Base-by-base conservation (phyloP, 2,113 vertebrate species). In the Cromileptes altivelis region DNA sequence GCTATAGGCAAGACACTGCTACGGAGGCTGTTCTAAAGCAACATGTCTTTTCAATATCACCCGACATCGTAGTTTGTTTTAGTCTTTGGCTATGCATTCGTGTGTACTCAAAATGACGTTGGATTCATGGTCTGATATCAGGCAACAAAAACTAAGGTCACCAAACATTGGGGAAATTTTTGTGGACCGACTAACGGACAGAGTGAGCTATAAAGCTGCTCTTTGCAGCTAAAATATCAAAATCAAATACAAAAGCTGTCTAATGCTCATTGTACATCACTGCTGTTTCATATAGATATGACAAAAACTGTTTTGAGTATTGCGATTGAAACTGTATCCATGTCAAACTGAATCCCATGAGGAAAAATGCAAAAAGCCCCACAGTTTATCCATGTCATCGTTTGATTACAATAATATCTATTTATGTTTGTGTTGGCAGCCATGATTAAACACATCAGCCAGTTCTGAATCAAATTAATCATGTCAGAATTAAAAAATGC, bases 201-300 rank as follows among this genome's bases (percentile, higher is more conserved):
- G 33, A 37, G 33, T 37, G 33, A 37, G 33, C 33, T 8, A 37
- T 37, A 37, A 6, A 37, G 6, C 33, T 37, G 33, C 33, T 37
- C 33, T 37, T 37, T 37, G 33, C 33, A 37, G 33, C 33, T 37
- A 21, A 78, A 33, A 8, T 58, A 30, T 17, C 12, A 10, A 58
- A 68, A 37, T 68, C 8, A 11, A 78, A 50, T 45, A 23, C 0
- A 19, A 12, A 27, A 50, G 40, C 18, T 30, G 10, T 21, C 23
- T 21, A 33, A 27, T 61, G 19, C 64, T 77, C 30, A 76, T 68
- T 64, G 55, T n/a, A 64, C 18, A 70, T 65, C 47, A 19, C 60
- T 64, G 52, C 47, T 40, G 45, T 60, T 84, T 81, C 63, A 27
- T 23, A 6, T 12, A 45, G 47, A 70, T 25, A 45, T 67, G 21